A percentile compares a stretch with the other conserved stretches of the same genome.
Conservation (phyloP, 2,797 vertebrate species). For the Hydrocynus forskahlii region DNA sequence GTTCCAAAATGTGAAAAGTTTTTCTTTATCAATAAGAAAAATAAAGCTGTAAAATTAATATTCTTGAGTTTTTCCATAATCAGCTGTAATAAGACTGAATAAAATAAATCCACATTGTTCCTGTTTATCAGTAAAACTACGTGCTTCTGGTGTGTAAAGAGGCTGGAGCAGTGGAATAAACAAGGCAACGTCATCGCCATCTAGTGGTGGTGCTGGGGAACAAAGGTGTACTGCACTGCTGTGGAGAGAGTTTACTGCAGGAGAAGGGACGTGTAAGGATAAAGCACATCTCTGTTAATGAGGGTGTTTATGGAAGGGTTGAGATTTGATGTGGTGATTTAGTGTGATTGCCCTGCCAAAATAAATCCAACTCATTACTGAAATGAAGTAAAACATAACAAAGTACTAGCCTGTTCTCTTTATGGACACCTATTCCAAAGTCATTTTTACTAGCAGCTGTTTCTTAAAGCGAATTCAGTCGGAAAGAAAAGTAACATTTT, state of each 20-base stretch:
- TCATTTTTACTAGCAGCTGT: background rate
- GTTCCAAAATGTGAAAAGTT: background rate
- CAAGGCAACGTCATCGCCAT: conserved; percentile 58
- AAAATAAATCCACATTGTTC: background rate
- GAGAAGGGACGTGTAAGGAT: background rate
- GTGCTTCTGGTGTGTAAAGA: conserved; percentile 5
- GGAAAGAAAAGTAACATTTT: conserved; percentile 3
- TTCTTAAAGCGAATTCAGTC: conserved; percentile 1
- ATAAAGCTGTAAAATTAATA: no score
- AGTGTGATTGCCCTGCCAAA: no score
- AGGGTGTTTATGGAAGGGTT: background rate
- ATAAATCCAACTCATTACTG: background rate
- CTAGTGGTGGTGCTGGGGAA: conserved; percentile 60
- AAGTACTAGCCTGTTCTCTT: background rate
- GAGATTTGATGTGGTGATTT: no score
- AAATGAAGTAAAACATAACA: background rate
- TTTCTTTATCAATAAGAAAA: no score
- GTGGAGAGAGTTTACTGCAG: background rate
- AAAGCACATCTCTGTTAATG: background rate
- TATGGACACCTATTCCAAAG: background rate
- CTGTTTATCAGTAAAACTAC: background rate
- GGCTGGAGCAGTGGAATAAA: conserved; percentile 16
- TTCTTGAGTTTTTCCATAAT: background rate
- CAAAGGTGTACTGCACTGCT: conserved; percentile 60
- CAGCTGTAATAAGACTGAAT: background rate